Base-by-base conservation (phyloP, 2,797 vertebrate species). In the Myoxocephalus aenaeus region DNA sequence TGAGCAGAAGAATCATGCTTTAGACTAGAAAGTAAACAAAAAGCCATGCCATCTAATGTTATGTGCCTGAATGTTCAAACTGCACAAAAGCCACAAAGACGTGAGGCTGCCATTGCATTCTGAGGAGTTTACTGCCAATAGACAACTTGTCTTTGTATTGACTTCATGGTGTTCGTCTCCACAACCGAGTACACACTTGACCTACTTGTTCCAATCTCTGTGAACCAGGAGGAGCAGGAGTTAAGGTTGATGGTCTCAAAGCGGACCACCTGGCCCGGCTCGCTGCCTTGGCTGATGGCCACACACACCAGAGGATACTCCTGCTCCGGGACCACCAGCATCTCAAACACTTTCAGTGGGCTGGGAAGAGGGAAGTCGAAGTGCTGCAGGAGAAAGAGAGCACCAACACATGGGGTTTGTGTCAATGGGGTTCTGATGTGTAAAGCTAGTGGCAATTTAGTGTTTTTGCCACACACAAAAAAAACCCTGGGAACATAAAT, bases 221-320 rank as follows among this genome's bases (percentile, higher is more conserved):
- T 99, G 95, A 99, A 99, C 98, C 98, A 99, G 0, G 98, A 99
- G 12, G 98, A 99, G 57, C 97, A 97, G 8, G 98, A 99, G 94
- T 99, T 99, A 82, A 99, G 96, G 94, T 99, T 98, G 95, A 99
- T 98, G 89, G 98, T 99, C 95, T 99, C 97, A 42, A 99, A 99
- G 88, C 96, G 97, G 86, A 99, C 97, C 7, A 99, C 96, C 85
- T 99, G 98, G 70, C 95, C 92, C 0, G 95, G 92, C 74, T 99
- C 97, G 0, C 82, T 75, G 58, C 96, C 98, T 85, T 95, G 95
- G 86, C 97, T 98, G 92, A 99, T 96, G 13, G 98, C 97, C 53
- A 99, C 97, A 5, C 98, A 99, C 77, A 99, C 95, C 95, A 99
- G 96, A 7, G 98, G 98, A 69, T 98, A 99, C 84, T 99, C 98